Evolutionary conservation across 2,888 invertebrate species (phyloP).

Genomic region (Rutpela maculata): DNA sequence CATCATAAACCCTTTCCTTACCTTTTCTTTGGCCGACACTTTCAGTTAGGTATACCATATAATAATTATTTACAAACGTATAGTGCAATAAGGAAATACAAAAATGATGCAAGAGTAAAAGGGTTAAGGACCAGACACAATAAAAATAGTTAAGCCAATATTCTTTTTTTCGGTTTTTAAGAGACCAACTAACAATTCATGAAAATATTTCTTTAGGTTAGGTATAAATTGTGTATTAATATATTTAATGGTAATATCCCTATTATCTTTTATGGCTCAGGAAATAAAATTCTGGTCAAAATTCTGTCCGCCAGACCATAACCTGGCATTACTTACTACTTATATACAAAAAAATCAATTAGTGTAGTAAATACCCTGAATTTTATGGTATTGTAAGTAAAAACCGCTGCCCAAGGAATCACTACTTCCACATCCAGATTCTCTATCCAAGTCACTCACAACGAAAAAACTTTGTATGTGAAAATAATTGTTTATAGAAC

Average conservation of each 20-base stretch:
- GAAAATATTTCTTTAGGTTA: conserved; percentile 19
- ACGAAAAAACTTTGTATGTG: too few relatives aligned
- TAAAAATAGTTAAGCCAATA: background rate
- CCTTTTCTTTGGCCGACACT: conserved; percentile 10
- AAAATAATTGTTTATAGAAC: too few relatives aligned
- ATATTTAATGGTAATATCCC: conserved; percentile 13
- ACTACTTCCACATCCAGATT: too few relatives aligned
- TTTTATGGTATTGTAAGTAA: background rate
- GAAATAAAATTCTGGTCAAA: background rate
- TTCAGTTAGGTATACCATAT: conserved; percentile 18
- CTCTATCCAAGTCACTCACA: too few relatives aligned
- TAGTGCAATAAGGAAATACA: conserved; percentile 26
- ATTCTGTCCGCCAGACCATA: background rate
- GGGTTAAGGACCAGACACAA: conserved; percentile 17
- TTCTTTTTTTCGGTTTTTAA: conserved; percentile 8
- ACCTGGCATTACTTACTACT: background rate
- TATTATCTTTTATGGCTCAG: conserved; percentile 16
- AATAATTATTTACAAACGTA: conserved; percentile 20
- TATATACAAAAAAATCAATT: background rate
- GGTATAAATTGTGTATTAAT: conserved; percentile 14
- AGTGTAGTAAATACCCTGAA: background rate
- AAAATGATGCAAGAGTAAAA: conserved; percentile 24
- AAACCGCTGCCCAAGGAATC: too few relatives aligned
- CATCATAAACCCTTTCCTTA: conserved; percentile 18
- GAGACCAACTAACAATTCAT: background rate